These are phyloP conservation scores for Epizoanthus illoricatus DNA, from an alignment of 92 coral and sea anemone species.

Conservation along the genomic window DNA sequence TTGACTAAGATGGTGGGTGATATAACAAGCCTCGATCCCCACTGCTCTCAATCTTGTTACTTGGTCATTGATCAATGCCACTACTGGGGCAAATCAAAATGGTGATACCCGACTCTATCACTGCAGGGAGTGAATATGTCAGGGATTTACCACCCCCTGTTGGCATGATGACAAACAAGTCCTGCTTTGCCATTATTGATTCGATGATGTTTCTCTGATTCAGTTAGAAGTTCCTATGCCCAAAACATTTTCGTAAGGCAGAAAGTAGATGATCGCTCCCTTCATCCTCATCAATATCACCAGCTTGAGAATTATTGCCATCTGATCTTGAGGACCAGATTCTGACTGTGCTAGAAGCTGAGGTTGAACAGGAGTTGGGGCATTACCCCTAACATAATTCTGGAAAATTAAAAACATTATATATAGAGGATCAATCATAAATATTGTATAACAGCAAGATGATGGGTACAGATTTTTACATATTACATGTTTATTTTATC, in stretches of 20 bases:
- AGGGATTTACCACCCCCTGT: conserved; percentile 1
- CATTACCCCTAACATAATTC: no score
- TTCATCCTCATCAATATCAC: no score
- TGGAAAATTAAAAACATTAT: no score
- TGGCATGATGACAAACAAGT: not conserved
- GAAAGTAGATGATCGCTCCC: no score
- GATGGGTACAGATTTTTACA: no score
- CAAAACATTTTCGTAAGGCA: not conserved
- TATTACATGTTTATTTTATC: no score
- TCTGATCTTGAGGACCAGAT: no score
- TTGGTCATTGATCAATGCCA: conserved; percentile 5
- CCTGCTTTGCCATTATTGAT: not conserved
- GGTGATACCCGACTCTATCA: not conserved
- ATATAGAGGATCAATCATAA: no score
- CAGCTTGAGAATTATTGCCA: no score
- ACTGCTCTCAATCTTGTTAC: not conserved
- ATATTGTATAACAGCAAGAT: no score
- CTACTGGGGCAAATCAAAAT: not conserved
- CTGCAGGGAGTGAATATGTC: not conserved
- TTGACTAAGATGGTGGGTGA: not conserved
- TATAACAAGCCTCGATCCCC: not conserved
- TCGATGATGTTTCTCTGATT: not conserved
- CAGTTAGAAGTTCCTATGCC: not conserved
- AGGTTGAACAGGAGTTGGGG: no score
- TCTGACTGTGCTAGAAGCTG: no score